These are phyloP conservation scores for Drosophila greeni DNA, from an alignment of 2,888 invertebrate species.

Conservation along the genomic window DNA sequence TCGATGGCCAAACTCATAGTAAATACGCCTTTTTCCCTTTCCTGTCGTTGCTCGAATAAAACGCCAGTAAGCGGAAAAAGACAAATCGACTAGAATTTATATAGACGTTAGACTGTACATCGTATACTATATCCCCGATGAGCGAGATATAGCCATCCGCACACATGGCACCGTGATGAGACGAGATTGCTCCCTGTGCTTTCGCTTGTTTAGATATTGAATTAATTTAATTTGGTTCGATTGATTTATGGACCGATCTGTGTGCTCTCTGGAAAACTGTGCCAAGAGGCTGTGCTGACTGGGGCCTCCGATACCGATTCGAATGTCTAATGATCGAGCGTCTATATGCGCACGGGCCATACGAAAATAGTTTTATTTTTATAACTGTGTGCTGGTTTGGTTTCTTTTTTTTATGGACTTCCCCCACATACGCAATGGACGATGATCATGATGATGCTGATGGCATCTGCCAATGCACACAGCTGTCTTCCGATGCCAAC, in stretches of 20 bases:
- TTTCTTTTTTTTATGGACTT: constrained; percentile 69
- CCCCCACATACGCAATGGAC: constrained; percentile 64
- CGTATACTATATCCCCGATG: constrained; percentile 3
- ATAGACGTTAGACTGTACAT: constrained; percentile 7
- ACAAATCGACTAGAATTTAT: constrained; percentile 78
- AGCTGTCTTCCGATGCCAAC: constrained; percentile 64
- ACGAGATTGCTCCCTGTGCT: constrained; percentile 18
- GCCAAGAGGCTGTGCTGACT: constrained; percentile 53
- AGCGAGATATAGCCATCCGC: constrained; percentile 16
- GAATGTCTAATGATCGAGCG: constrained; percentile 47
- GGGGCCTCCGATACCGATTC: constrained; percentile 16
- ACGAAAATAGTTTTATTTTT: constrained; percentile 70
- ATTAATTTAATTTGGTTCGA: constrained; percentile 67
- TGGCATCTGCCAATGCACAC: constrained; percentile 67
- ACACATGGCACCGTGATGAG: constrained; percentile 49
- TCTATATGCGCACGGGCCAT: constrained; percentile 57
- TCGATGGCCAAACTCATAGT: constrained; percentile 70
- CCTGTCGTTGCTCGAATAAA: constrained; percentile 78
- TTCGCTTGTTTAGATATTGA: constrained; percentile 38
- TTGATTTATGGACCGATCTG: constrained; percentile 62
- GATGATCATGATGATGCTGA: constrained; percentile 38
- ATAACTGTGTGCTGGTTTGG: constrained; percentile 70
- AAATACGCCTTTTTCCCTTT: constrained; percentile 79
- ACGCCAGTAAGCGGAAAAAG: constrained; percentile 80
- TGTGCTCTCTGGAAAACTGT: constrained; percentile 64